phyloP scores from a whole-genome alignment of 2,888 invertebrate species.

The Himalopsyche kuldschensis region DNA sequence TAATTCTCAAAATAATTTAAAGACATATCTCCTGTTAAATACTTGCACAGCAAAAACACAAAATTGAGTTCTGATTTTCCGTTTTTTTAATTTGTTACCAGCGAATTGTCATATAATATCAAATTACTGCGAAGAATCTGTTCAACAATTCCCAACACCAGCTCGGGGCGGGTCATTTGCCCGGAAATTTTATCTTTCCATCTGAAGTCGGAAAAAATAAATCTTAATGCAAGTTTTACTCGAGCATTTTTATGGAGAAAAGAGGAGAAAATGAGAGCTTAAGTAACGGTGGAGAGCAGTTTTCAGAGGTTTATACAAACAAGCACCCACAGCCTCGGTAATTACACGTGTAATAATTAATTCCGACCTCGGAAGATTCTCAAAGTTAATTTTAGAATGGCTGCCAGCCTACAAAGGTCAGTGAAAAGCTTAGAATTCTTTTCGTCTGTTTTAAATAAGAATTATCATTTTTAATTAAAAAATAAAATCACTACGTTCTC shows the following conservation, averaged over 20 bases:
- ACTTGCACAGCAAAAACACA: too few species aligned
- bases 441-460: not conserved
- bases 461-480: not conserved
- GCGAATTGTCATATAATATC: too few species aligned
- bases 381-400: not conserved
- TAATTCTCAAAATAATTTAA: too few species aligned
- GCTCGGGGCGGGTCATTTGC: not conserved
- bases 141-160: not conserved
- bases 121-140: not conserved
- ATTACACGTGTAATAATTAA: conserved; percentile 1
- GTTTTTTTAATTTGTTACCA: too few species aligned
- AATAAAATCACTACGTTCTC: too few species aligned
- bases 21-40: too few species aligned
- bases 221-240: not conserved
- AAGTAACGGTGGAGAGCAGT: not conserved
- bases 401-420: not conserved
- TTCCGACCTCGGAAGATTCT: not conserved
- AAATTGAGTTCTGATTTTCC: too few species aligned
- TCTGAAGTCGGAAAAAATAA: not conserved
- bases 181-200: not conserved
- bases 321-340: not conserved
- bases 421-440: not conserved
- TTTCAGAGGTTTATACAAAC: not conserved
- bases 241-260: not conserved
- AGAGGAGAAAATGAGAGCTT: not conserved